A percentile compares a stretch with the other conserved stretches of the same genome.
phyloP scores from a whole-genome alignment of 2,888 invertebrate genomes.

The Caenorhabditis sp. region DNA sequence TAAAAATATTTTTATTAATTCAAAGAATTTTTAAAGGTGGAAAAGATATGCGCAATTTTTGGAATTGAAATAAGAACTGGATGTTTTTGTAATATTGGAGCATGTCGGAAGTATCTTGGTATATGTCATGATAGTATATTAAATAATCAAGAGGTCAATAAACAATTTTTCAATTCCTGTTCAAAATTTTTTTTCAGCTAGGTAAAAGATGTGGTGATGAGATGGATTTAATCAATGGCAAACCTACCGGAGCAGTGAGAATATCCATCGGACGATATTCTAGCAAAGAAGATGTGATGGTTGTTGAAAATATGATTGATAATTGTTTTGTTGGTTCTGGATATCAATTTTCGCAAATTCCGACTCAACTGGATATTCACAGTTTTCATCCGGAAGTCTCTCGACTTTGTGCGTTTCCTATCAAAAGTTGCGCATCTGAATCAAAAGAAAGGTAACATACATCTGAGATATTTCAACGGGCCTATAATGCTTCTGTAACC shows the following conservation, averaged over 20 bases:
- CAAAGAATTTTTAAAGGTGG: constrained; percentile 79
- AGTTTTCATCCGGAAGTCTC: constrained; percentile 1
- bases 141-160: constrained; percentile 35
- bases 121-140: constrained; percentile 42
- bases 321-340: constrained; percentile 52
- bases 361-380: neutral
- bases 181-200: constrained; percentile 26
- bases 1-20: too few species aligned
- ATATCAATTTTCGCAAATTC: neutral
- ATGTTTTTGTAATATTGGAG: constrained; percentile 91
- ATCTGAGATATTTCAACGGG: too few species aligned
- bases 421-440: constrained; percentile 54
- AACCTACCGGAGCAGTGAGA: constrained; percentile 89
- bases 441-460: constrained; percentile 28
- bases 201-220: constrained; percentile 68
- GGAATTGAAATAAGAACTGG: constrained; percentile 88
- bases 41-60: constrained; percentile 86
- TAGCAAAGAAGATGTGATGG: constrained; percentile 75
- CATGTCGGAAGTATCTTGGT: constrained; percentile 72
- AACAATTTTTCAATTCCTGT: neutral
- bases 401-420: constrained; percentile 42
- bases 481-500: too few species aligned
- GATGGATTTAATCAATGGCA: constrained; percentile 76
- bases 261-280: constrained; percentile 93
- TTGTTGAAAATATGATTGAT: constrained; percentile 58